Percentiles rank a stretch among this genome's conserved stretches.
phyloP scores from a whole-genome alignment of 2,888 invertebrate genomes.

The Tipula unca region DNA sequence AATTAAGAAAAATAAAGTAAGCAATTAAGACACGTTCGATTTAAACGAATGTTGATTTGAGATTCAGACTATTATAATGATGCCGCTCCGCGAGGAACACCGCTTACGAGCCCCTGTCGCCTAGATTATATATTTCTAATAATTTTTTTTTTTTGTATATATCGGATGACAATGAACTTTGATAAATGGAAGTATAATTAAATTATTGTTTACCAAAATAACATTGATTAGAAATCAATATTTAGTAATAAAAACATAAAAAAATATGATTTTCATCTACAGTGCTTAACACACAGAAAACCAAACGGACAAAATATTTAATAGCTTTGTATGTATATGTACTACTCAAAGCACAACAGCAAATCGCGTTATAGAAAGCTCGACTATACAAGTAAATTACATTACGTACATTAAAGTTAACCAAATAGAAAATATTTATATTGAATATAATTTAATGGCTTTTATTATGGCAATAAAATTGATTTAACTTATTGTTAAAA shows the following conservation, averaged over 20 bases:
- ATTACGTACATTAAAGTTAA: not conserved
- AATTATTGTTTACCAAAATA: not conserved
- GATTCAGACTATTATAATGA: too few relatives aligned
- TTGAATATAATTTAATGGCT: not conserved
- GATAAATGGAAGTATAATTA: not conserved
- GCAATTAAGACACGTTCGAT: too few relatives aligned
- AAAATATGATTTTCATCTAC: not conserved
- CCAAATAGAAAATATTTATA: not conserved
- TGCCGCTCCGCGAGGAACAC: too few relatives aligned
- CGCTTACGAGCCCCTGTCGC: too few relatives aligned
- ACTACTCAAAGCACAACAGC: not conserved
- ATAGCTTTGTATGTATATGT: not conserved
- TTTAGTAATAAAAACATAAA: not conserved
- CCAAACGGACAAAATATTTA: not conserved
- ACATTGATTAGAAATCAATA: not conserved
- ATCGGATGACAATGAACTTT: not conserved
- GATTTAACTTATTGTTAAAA: not conserved
- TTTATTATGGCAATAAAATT: not conserved
- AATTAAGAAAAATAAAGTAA: too few relatives aligned
- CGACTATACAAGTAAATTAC: not conserved
- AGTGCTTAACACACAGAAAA: not conserved
- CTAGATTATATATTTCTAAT: too few relatives aligned
- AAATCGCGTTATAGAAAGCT: not conserved
- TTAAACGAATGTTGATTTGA: too few relatives aligned
- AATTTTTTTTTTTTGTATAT: not conserved